Conservation (phyloP, 2,797 vertebrate species). For the Margarornis squamiger region DNA sequence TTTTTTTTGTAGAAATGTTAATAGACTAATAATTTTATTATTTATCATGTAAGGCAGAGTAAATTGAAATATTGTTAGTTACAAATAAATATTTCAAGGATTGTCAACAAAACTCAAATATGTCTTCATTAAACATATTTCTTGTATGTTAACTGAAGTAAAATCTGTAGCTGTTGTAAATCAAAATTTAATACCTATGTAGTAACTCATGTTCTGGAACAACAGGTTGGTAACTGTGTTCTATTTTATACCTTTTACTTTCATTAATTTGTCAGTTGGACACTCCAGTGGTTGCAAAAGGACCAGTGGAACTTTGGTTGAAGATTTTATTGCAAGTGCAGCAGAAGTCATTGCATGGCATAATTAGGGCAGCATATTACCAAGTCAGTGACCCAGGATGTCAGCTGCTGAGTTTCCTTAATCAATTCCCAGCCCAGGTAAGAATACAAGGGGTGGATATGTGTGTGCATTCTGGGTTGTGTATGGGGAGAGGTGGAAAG, state of each 20-base stretch:
- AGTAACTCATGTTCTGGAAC: not conserved
- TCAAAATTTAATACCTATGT: not conserved
- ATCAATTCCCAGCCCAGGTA: slow-evolving; percentile 81
- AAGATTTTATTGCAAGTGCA: slow-evolving; percentile 75
- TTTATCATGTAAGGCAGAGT: not conserved
- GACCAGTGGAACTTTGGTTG: slow-evolving; percentile 80
- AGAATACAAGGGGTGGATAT: not conserved
- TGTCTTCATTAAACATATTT: not conserved
- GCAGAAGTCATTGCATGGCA: slow-evolving; percentile 80
- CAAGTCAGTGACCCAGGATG: slow-evolving; percentile 80
- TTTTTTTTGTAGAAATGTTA: not conserved
- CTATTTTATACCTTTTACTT: not conserved
- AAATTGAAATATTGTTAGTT: not conserved
- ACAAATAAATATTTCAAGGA: not conserved
- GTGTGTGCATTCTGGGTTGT: not conserved
- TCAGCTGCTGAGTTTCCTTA: slow-evolving; percentile 72
- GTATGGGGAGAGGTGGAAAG: not conserved
- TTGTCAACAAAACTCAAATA: not conserved
- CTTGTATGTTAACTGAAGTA: not conserved
- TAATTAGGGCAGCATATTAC: slow-evolving; percentile 79
- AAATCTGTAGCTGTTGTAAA: not conserved
- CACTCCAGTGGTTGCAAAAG: slow-evolving; percentile 76
- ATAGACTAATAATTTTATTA: not conserved
- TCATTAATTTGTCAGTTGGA: slow-evolving; percentile 72
- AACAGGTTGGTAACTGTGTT: not conserved